Base-by-base conservation (phyloP, 2,113 vertebrate species). In the Syngnathoides biaculeatus region DNA sequence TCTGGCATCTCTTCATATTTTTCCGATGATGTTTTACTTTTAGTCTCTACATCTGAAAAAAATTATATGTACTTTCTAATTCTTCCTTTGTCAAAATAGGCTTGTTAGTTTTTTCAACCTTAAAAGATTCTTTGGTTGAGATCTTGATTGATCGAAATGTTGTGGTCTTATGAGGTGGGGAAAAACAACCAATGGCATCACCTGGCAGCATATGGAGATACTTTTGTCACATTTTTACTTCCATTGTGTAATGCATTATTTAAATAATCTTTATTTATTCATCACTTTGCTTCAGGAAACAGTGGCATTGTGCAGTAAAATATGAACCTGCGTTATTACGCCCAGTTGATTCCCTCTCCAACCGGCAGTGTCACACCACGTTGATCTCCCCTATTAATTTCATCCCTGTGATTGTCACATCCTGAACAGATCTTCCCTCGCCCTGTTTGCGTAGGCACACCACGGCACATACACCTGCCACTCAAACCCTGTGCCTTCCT, bases 381-480 rank as follows among this genome's bases (percentile, higher is more conserved):
- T 82, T 85, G 81, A 90, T 88, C 80, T 82, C 57, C 45, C 52
- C 67, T 83, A 78, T 78, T 69, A 57, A 19, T 66, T 76, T 64
- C 72, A 71, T 79, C 73, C 79, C 77, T 71, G 70, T 64, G 74
- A 64, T 72, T 71, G 81, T 72, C 74, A 71, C 77, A 76, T 84
- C 84, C 85, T 82, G 77, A 84, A 79, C 82, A 78, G 74, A 79
- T 75, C 83, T 85, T 65, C 27, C 77, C 70, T 75, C 43, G 45
- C 77, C n/a, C n/a, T 84, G 86, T 90, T 89, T 89, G 72, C 73
- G 84, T 87, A 88, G 84, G 86, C 89, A 83, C 78, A 76, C 67
- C 65, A 19, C 47, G 42, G 76, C 61, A 82, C 86, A 91, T 92
- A 74, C 88, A 90, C 88, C 86, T 91, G 91, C 84, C 85, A 82